Evolutionary conservation across 1,140 invertebrate genomes (phyloP).

Genomic region (Elysia chlorotica): DNA sequence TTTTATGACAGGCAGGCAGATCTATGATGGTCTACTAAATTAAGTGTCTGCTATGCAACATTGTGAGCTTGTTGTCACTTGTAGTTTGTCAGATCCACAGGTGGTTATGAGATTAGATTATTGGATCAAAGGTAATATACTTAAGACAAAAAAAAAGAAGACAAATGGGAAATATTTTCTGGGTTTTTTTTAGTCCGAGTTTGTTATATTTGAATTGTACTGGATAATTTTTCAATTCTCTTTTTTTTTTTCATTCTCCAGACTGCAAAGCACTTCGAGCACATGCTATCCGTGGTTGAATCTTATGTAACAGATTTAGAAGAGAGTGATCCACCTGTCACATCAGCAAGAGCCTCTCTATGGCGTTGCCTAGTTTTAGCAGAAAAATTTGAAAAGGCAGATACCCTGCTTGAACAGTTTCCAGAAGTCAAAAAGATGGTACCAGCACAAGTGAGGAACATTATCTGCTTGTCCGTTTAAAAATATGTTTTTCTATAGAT

Average conservation of each 20-base stretch:
- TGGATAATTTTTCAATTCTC: too few relatives aligned
- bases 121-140: too few relatives aligned
- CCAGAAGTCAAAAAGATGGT: conserved; percentile 2
- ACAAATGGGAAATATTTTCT: too few relatives aligned
- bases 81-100: too few relatives aligned
- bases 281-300: background rate
- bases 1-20: too few relatives aligned
- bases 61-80: too few relatives aligned
- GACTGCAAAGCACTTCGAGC: background rate
- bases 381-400: conserved; percentile 3
- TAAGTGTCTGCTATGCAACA: too few relatives aligned
- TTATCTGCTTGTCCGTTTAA: background rate
- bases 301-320: background rate
- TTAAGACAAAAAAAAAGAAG: too few relatives aligned
- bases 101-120: too few relatives aligned
- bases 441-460: background rate
- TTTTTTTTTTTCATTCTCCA: background rate
- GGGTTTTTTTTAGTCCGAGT: too few relatives aligned
- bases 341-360: background rate
- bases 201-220: too few relatives aligned
- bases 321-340: background rate
- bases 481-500: background rate
- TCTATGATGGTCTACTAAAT: too few relatives aligned
- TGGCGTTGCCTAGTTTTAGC: conserved; percentile 1
- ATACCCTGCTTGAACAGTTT: background rate